These are phyloP conservation scores for Eospalax fontanierii DNA, from an alignment of 2,797 vertebrate species.

Conservation along the genomic window DNA sequence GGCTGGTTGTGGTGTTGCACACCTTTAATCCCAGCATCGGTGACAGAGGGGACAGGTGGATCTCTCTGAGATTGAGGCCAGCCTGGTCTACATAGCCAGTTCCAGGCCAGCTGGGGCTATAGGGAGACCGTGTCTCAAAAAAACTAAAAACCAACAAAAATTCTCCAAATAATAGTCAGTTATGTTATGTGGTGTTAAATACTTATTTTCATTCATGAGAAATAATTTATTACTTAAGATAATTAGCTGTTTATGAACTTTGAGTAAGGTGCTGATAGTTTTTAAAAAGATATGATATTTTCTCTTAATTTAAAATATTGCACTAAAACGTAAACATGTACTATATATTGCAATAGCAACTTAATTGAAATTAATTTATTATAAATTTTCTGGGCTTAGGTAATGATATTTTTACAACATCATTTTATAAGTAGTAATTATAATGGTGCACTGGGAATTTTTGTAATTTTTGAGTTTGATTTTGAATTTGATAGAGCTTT, in stretches of 20 bases:
- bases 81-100: too few relatives aligned
- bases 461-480: conserved; percentile 57
- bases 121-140: too few relatives aligned
- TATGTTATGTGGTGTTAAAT: conserved; percentile 31
- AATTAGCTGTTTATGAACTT: conserved; percentile 60
- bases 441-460: background rate
- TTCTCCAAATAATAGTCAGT: background rate
- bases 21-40: too few relatives aligned
- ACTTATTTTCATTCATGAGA: conserved; percentile 61
- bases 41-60: too few relatives aligned
- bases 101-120: too few relatives aligned
- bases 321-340: conserved; percentile 49
- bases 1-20: too few relatives aligned
- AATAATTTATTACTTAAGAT: background rate
- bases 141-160: too few relatives aligned
- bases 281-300: conserved; percentile 31
- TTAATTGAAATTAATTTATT: conserved; percentile 67
- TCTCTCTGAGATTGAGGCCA: too few relatives aligned
- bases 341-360: conserved; percentile 15
- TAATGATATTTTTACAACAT: conserved; percentile 67
- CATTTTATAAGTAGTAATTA: conserved; percentile 52
- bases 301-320: conserved; percentile 50
- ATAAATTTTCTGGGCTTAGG: conserved; percentile 39
- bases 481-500: too few relatives aligned
- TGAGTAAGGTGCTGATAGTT: background rate